Percentiles rank a stretch among this genome's conserved stretches.
Conservation (phyloP, 1,140 invertebrate species). For the Aphis craccivora region DNA sequence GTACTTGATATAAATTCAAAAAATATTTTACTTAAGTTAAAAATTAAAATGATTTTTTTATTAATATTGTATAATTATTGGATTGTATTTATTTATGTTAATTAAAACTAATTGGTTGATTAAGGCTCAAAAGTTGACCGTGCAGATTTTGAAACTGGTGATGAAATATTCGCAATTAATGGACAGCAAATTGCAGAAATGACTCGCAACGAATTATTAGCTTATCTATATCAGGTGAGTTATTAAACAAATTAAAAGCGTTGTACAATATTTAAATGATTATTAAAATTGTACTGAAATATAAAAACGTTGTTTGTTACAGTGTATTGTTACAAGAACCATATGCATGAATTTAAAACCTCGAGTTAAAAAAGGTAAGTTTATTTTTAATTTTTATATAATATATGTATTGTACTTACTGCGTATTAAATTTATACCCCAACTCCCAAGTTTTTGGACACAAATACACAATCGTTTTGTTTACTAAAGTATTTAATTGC, state of each 20-base stretch:
- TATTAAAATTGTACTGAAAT: not conserved
- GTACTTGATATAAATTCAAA: not conserved
- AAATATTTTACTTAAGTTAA: not conserved
- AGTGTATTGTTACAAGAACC: slow-evolving; percentile 48
- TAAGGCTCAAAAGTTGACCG: slow-evolving; percentile 52
- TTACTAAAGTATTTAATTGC: not conserved
- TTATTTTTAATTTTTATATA: not conserved
- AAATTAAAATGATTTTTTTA: not conserved
- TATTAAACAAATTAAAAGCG: not conserved
- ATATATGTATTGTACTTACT: not conserved
- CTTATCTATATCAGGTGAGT: slow-evolving; percentile 51
- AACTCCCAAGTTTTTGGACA: not conserved
- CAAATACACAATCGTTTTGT: not conserved
- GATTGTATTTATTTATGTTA: not conserved
- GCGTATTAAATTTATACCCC: not conserved
- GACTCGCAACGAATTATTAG: slow-evolving; percentile 42
- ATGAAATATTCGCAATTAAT: slow-evolving; percentile 56
- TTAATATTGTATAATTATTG: not conserved
- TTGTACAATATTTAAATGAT: not conserved
- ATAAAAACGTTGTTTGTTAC: slow-evolving; percentile 32
- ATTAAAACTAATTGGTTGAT: not conserved
- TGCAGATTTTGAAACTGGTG: slow-evolving; percentile 45
- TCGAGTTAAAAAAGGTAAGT: slow-evolving; percentile 35
- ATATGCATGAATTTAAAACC: slow-evolving; percentile 47
- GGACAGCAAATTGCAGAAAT: slow-evolving; percentile 55